phyloP scores from a whole-genome alignment of 2,797 vertebrate species.

The Scleropages formosus region DNA sequence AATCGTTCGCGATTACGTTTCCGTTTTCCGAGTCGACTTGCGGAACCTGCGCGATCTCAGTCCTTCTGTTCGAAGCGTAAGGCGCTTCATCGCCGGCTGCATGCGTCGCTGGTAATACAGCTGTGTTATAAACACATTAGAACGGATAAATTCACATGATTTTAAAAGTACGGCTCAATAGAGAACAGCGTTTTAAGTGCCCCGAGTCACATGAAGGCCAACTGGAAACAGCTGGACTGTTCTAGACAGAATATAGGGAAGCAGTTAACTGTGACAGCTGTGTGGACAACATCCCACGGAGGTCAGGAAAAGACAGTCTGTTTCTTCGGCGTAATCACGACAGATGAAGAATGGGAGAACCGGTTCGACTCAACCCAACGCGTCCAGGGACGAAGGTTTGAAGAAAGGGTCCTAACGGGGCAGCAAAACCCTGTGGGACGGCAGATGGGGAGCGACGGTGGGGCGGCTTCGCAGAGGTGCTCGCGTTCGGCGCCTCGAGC shows the following conservation, averaged over 20 bases:
- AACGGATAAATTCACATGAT: slow-evolving; percentile 25
- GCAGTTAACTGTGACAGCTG: neutral
- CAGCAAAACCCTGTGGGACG: neutral
- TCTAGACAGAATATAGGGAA: neutral
- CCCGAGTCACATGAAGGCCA: slow-evolving; percentile 6
- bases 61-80: no score
- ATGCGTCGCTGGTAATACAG: no score
- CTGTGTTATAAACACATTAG: neutral
- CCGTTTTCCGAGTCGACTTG: no score
- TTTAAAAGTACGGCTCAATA: neutral
- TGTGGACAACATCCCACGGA: slow-evolving; percentile 12
- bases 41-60: no score
- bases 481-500: no score
- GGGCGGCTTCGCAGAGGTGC: neutral
- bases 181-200: neutral
- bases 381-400: no score
- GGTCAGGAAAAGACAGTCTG: slow-evolving; percentile 2
- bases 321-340: neutral
- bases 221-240: neutral
- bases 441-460: no score
- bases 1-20: no score
- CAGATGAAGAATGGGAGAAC: no score
- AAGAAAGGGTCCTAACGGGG: no score
- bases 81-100: no score
- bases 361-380: no score